Percentiles rank a stretch among this genome's conserved stretches.
phyloP scores from a whole-genome alignment of 2,113 vertebrate species.

The Cacatua alba region DNA sequence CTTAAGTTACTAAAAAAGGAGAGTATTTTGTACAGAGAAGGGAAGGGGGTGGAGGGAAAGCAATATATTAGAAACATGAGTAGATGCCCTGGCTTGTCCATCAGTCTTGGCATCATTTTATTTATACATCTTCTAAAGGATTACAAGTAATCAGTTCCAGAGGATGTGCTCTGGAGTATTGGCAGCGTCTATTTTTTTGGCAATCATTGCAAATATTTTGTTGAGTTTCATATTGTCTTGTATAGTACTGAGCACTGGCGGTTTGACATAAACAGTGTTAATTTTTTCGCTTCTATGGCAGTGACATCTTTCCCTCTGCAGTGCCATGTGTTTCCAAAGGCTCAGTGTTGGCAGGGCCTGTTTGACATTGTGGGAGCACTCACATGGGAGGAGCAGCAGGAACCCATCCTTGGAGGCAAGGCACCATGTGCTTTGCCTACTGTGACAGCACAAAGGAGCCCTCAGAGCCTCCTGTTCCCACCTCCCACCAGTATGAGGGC shows the following conservation, averaged over 20 bases:
- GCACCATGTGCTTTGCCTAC: accelerated
- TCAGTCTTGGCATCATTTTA: conserved; percentile 73
- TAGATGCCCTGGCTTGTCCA: conserved; percentile 69
- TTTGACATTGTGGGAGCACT: accelerated
- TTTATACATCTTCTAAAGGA: conserved; percentile 74
- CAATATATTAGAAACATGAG: conserved; percentile 76
- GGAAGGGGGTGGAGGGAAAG: not conserved
- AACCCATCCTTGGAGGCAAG: accelerated
- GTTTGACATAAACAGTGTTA: conserved; percentile 10
- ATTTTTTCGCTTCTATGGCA: conserved; percentile 1
- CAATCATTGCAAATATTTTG: conserved; percentile 59
- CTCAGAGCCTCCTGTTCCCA: not conserved
- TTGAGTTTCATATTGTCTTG: conserved; percentile 38
- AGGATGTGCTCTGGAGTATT: conserved; percentile 65
- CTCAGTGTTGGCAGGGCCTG: accelerated
- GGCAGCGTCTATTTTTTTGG: conserved; percentile 73
- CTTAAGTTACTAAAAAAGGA: conserved; percentile 71
- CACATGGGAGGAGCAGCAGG: not conserved
- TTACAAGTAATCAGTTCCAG: conserved; percentile 79
- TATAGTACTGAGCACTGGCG: not conserved
- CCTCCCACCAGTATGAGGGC: not conserved
- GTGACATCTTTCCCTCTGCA: accelerated
- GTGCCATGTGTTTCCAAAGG: not conserved
- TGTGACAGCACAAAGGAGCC: not conserved
- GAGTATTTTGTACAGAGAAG: conserved; percentile 65